Evolutionary conservation across 2,797 vertebrate species (phyloP).

Genomic region (Gila robusta): DNA sequence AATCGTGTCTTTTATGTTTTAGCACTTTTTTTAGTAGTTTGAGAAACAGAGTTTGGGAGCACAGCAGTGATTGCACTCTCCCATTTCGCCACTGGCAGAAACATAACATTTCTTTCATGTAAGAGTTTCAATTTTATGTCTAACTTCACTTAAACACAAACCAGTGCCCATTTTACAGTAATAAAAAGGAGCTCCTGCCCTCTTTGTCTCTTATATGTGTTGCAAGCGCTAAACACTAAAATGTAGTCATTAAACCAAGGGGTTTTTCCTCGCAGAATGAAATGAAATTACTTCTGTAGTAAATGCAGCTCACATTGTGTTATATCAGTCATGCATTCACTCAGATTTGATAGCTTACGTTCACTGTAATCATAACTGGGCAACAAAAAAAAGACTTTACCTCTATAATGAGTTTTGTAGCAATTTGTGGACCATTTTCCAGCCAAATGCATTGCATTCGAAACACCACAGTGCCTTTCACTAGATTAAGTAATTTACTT

Average conservation of each 20-base stretch:
- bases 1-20: background rate
- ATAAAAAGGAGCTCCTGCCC: background rate
- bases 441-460: background rate
- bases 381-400: background rate
- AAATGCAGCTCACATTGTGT: background rate
- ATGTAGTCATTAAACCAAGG: background rate
- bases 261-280: background rate
- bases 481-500: conserved; percentile 40
- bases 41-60: background rate
- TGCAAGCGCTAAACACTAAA: background rate
- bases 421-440: conserved; percentile 5
- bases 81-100: background rate
- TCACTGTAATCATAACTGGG: conserved; percentile 1
- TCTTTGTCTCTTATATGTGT: background rate
- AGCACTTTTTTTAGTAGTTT: background rate
- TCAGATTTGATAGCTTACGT: conserved; percentile 15
- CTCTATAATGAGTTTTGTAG: conserved; percentile 20
- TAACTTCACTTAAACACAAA: background rate
- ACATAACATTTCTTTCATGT: background rate
- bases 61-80: background rate
- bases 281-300: background rate
- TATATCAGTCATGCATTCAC: conserved; percentile 24
- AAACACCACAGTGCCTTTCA: background rate
- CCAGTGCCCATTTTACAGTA: background rate
- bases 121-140: background rate